Conservation (phyloP, 2,113 vertebrate genomes). For the Mesocricetus auratus region DNA sequence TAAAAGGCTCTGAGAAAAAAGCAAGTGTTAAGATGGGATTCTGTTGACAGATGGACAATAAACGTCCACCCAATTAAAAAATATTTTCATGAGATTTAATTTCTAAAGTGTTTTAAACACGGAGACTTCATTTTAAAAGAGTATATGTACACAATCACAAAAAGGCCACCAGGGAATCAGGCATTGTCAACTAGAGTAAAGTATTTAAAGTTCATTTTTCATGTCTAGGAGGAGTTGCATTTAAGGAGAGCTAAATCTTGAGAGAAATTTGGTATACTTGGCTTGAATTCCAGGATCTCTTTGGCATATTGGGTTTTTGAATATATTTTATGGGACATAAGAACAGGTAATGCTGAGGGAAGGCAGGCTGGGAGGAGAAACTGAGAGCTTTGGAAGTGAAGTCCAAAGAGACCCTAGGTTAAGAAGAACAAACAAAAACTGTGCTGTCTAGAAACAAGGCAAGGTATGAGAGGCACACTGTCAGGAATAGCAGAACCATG, state of each 20-base stretch:
- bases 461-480: neutral
- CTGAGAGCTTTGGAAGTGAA: neutral
- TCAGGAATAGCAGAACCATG: neutral
- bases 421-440: neutral
- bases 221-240: neutral
- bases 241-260: conserved; percentile 2
- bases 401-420: neutral
- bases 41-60: neutral
- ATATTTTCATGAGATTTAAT: neutral
- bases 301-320: neutral
- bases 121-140: conserved; percentile 20
- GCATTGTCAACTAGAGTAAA: neutral
- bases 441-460: neutral
- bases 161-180: neutral
- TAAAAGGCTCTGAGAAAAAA: neutral
- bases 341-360: neutral
- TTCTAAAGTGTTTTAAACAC: neutral
- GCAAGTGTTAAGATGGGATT: neutral
- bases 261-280: neutral
- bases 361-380: neutral
- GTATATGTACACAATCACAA: accelerated
- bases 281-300: neutral
- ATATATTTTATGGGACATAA: neutral
- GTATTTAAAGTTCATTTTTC: neutral
- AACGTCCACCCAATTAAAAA: neutral